Base-by-base conservation (phyloP, 2,888 invertebrate species). In the Listrodromus nycthemerus region DNA sequence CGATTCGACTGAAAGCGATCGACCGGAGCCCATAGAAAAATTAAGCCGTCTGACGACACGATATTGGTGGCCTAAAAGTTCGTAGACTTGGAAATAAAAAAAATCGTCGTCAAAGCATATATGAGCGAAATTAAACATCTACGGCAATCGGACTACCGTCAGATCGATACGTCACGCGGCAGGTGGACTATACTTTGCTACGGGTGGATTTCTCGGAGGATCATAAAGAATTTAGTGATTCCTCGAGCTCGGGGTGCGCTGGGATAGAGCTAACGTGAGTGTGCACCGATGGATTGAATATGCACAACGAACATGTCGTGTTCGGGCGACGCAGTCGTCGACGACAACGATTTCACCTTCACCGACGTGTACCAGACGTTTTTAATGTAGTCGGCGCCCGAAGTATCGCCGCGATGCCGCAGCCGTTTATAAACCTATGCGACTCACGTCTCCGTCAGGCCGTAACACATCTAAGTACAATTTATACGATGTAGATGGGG, bases 301-400 rank as follows among this genome's bases (percentile, higher is more conserved):
- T 73, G 30, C 19, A 33, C 63, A 4, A 13, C 19, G 5, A 1
- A n/a, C 30, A 48, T 2, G 27, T 74, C 48, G 21, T 19, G n/a
- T 21, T 63, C 65, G 61, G 45, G 48, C 81, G 66, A 78, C 80
- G 76, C 61, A 67, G 61, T 27, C 71, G 63, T 74, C 80, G 52
- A 37, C 74, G 61, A 52, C 30, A 66, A 77, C 69, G 77, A 67
- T 80, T 78, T 74, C 78, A 55, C 73, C 69, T 37, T 13, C 67
- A 4, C 24, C 66, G 48, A 73, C 50, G 13, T 65, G 4, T 16
- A 50, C 55, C 86, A 89, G 89, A 89, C 89, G 75, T 83, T 55
- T 55, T 76, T 90, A 89, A 90, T 90, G 88, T 89, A 90, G 89
- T 89, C 90, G 90, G 90, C 90, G 90, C 90, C 90, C 70, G 74